A percentile compares a stretch with the other conserved stretches of the same genome.
Conservation (phyloP, 2,113 vertebrate species). For the Psittacula cyanocephala region DNA sequence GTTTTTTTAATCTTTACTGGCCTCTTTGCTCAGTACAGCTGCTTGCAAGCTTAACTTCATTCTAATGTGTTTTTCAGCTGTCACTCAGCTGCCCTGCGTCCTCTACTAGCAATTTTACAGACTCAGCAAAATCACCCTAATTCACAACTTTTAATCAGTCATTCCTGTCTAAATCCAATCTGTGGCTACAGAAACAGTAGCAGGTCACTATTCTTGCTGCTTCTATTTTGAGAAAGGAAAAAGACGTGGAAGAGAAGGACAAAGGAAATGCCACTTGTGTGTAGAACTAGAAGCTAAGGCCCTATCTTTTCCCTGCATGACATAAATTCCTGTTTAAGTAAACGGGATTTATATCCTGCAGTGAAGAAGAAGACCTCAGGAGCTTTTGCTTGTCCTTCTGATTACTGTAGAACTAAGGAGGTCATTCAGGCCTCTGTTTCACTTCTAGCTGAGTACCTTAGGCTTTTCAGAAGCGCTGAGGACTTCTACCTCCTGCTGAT, state of each 20-base stretch:
- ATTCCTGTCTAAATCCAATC: background rate
- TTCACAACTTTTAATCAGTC: background rate
- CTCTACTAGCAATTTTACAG: background rate
- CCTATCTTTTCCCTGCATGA: background rate
- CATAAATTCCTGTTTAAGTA: background rate
- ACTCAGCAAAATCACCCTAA: background rate
- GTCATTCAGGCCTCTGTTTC: background rate
- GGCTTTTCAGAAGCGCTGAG: background rate
- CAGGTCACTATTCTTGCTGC: background rate
- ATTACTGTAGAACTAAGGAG: background rate
- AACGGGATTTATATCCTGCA: background rate
- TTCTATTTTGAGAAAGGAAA: background rate
- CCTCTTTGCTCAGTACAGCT: background rate
- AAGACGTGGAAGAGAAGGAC: background rate
- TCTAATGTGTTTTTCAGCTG: background rate
- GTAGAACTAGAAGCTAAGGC: background rate
- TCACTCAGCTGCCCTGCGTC: background rate
- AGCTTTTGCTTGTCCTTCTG: background rate
- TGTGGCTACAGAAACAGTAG: background rate
- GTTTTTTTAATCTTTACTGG: background rate
- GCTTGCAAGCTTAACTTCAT: background rate
- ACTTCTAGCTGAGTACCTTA: background rate
- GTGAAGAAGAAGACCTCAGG: background rate
- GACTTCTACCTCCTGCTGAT: background rate
- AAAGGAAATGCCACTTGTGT: background rate